Evolutionary conservation across 2,113 vertebrate genomes (phyloP).

Genomic region (Fulica atra): DNA sequence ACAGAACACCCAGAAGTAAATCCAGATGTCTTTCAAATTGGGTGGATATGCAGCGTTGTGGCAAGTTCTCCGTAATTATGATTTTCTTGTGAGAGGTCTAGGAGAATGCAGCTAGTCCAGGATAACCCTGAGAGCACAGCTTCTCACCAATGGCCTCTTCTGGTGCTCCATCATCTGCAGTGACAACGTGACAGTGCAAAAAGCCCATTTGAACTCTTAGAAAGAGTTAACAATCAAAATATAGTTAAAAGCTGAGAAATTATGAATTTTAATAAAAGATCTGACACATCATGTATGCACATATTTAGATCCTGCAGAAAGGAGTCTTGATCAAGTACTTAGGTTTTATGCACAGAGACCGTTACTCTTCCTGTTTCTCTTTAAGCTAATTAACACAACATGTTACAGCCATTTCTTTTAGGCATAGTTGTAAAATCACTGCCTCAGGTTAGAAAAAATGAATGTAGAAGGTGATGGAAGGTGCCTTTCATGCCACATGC

Average conservation of each 20-base stretch:
- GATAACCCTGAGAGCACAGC: not conserved
- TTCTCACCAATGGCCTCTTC: not conserved
- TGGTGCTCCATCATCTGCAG: not conserved
- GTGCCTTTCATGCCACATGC: fast-evolving
- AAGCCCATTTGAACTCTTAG: not conserved
- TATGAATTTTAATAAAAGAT: not conserved
- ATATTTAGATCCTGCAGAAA: not conserved
- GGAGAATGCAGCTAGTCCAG: not conserved
- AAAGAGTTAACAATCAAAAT: not conserved
- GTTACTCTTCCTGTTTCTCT: not conserved
- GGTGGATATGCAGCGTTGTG: not conserved
- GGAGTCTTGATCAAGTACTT: not conserved
- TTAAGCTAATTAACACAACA: not conserved
- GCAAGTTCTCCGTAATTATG: not conserved
- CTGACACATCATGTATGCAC: not conserved
- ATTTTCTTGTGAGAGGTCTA: slow-evolving; percentile 12
- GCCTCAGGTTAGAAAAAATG: not conserved
- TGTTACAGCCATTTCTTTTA: not conserved
- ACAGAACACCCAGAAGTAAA: slow-evolving; percentile 33
- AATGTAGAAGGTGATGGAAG: not conserved
- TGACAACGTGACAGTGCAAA: not conserved
- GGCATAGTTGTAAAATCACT: not conserved
- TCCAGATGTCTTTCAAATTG: slow-evolving; percentile 33
- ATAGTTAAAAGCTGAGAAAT: not conserved
- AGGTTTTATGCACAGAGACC: not conserved